A percentile compares a stretch with the other conserved stretches of the same genome.
Conservation (phyloP, 1,140 invertebrate genomes). For the Psix sp. region DNA sequence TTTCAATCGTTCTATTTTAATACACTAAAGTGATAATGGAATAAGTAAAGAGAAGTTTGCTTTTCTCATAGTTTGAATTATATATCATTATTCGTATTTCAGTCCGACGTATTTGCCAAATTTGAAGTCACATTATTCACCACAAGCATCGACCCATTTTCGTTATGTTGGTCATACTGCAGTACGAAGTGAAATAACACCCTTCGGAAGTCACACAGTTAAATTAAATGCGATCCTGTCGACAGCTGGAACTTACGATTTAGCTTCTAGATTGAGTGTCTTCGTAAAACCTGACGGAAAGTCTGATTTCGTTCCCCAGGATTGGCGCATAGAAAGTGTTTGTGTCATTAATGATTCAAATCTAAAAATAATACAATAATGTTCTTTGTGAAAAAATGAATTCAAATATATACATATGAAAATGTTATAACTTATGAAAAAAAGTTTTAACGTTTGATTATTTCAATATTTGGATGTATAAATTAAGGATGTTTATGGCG, state of each 20-base stretch:
- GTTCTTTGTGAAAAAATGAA: no score
- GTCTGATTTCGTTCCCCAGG: slow-evolving; percentile 70
- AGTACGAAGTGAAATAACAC: slow-evolving; percentile 67
- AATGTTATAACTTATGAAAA: no score
- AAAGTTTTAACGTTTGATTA: no score
- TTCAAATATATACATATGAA: no score
- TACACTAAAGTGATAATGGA: no score
- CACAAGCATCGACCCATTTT: slow-evolving; percentile 73
- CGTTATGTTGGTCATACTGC: slow-evolving; percentile 73
- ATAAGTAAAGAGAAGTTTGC: no score
- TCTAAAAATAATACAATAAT: no score
- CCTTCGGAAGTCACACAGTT: slow-evolving; percentile 61
- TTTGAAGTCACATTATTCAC: slow-evolving; percentile 72
- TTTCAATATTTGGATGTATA: no score
- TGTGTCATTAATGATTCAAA: slow-evolving; percentile 67
- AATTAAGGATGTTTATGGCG: no score
- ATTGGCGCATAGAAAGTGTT: slow-evolving; percentile 73
- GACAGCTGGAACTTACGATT: slow-evolving; percentile 73
- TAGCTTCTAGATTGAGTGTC: slow-evolving; percentile 72
- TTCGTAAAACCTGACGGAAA: slow-evolving; percentile 67
- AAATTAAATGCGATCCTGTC: slow-evolving; percentile 69
- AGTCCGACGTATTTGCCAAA: slow-evolving; percentile 68
- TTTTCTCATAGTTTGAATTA: no score
- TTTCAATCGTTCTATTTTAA: no score
- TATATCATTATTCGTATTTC: slow-evolving; percentile 56